phyloP scores from a whole-genome alignment of 2,797 vertebrate genomes.

The Cuniculus paca region DNA sequence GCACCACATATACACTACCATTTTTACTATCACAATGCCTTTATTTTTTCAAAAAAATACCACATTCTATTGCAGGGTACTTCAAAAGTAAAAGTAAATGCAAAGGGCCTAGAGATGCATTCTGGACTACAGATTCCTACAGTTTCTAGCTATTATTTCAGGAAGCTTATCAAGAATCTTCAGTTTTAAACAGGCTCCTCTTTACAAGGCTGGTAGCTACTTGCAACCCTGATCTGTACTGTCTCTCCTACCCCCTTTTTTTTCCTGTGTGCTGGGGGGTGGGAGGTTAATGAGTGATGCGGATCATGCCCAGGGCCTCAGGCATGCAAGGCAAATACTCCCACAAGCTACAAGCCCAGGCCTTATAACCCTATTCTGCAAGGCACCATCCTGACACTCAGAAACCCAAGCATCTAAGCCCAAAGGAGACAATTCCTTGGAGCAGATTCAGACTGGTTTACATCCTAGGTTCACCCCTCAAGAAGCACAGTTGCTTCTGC shows the following conservation, averaged over 20 bases:
- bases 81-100: neutral
- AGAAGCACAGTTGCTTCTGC: neutral
- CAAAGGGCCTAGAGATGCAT: neutral
- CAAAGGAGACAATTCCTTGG: neutral
- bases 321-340: neutral
- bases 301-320: neutral
- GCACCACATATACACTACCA: neutral
- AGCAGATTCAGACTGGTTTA: neutral
- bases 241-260: neutral
- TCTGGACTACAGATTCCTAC: neutral
- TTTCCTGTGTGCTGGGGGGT: neutral
- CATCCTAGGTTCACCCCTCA: neutral
- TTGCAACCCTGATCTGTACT: neutral
- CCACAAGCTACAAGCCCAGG: neutral
- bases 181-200: neutral
- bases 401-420: neutral
- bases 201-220: neutral
- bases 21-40: neutral
- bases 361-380: neutral
- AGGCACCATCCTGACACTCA: neutral
- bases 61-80: neutral
- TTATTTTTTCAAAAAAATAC: neutral
- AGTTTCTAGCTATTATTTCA: neutral
- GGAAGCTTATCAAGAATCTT: neutral
- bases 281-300: neutral